These are phyloP conservation scores for Eulemur rufifrons DNA, from an alignment of 2,113 vertebrate genomes.

Conservation along the genomic window DNA sequence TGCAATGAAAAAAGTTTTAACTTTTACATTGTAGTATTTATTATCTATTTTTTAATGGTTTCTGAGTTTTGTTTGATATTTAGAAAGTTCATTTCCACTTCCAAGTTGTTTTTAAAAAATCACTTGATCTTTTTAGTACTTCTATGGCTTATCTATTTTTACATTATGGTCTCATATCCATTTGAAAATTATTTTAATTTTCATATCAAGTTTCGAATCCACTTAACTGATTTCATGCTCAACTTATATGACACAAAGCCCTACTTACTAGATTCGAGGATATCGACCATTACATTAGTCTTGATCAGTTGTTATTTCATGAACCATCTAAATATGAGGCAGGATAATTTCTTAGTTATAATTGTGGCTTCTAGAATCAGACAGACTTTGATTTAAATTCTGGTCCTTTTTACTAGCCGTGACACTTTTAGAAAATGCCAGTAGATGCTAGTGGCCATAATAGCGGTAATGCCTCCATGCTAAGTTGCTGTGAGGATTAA, in stretches of 20 bases:
- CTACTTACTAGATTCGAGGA: background rate
- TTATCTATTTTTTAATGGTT: background rate
- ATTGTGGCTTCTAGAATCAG: background rate
- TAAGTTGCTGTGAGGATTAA: background rate
- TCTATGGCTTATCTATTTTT: background rate
- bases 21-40: background rate
- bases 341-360: background rate
- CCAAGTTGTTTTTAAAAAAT: conserved; percentile 1
- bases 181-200: conserved; percentile 8
- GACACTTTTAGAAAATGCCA: background rate
- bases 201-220: background rate
- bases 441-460: background rate
- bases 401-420: background rate
- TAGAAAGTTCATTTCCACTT: conserved; percentile 4
- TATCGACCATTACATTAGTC: background rate
- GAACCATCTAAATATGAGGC: background rate
- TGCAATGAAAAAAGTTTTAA: background rate
- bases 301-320: background rate
- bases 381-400: background rate
- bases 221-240: background rate
- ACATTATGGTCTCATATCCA: background rate
- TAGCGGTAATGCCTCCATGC: background rate
- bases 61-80: conserved; percentile 9
- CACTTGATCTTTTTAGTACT: background rate
- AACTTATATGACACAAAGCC: background rate